These are phyloP conservation scores for Spodoptera littoralis DNA, from an alignment of 2,888 invertebrate genomes.

Conservation along the genomic window DNA sequence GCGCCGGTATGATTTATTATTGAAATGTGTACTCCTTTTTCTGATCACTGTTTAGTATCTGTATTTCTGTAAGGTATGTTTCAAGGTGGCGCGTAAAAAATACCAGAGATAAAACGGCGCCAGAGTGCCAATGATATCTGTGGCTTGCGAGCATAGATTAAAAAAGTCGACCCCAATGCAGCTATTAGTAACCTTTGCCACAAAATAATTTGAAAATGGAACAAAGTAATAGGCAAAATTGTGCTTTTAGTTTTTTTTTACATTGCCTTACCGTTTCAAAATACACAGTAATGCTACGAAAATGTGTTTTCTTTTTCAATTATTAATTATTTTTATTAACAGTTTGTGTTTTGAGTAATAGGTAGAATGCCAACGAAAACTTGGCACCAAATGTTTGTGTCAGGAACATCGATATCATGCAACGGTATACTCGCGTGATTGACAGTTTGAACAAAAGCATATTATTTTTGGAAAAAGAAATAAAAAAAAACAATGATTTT, in stretches of 20 bases:
- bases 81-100: slow-evolving; percentile 42
- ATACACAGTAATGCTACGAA: not conserved
- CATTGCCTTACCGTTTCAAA: not conserved
- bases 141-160: slow-evolving; percentile 23
- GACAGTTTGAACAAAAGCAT: slow-evolving; percentile 27
- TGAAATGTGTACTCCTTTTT: slow-evolving; percentile 54
- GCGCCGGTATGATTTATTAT: slow-evolving; percentile 59
- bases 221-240: not conserved
- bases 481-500: not conserved
- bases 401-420: slow-evolving; percentile 32
- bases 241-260: not conserved
- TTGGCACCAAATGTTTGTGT: slow-evolving; percentile 25
- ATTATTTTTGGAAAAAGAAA: slow-evolving; percentile 2
- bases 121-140: slow-evolving; percentile 25
- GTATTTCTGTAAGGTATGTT: slow-evolving; percentile 19
- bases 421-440: slow-evolving; percentile 20
- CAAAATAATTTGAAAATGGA: slow-evolving; percentile 15
- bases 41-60: slow-evolving; percentile 56
- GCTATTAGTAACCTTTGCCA: slow-evolving; percentile 35
- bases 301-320: not conserved
- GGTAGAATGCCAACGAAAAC: slow-evolving; percentile 24
- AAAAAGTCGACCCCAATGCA: slow-evolving; percentile 20
- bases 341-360: slow-evolving; percentile 17
- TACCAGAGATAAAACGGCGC: slow-evolving; percentile 28
- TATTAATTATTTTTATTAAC: slow-evolving; percentile 2